These are phyloP conservation scores for Anas bernieri DNA, from an alignment of 2,797 vertebrate genomes.

Conservation along the genomic window DNA sequence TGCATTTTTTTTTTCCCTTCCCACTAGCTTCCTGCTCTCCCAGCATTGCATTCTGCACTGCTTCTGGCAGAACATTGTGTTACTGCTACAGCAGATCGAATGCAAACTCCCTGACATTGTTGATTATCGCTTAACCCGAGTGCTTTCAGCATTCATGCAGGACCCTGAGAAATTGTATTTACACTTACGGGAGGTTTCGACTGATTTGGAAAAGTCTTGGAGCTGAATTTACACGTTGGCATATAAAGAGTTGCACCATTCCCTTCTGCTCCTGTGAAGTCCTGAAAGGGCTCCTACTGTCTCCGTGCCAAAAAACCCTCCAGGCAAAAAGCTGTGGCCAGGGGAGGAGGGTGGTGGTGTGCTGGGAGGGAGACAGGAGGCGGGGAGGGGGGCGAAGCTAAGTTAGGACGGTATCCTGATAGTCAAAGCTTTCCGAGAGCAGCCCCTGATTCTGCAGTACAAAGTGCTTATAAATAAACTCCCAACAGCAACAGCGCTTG, in stretches of 20 bases:
- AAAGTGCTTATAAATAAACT: constrained; percentile 38
- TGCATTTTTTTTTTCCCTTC: not conserved
- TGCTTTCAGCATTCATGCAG: not conserved
- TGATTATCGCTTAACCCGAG: not conserved
- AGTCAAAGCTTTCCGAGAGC: not conserved
- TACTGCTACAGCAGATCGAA: constrained; percentile 19
- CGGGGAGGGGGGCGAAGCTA: not conserved
- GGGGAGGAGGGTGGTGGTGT: not conserved
- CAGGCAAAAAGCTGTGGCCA: not conserved
- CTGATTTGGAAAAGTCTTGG: not conserved
- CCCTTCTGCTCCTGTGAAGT: not conserved
- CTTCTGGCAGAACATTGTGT: constrained; percentile 63
- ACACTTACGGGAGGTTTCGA: not conserved
- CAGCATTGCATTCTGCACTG: not conserved
- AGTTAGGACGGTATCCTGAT: not conserved
- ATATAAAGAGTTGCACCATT: not conserved
- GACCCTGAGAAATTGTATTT: not conserved
- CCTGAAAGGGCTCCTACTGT: not conserved
- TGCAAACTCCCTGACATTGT: not conserved
- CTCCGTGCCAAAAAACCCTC: not conserved
- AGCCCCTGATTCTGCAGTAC: not conserved
- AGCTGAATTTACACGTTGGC: not conserved
- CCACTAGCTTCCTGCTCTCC: not conserved
- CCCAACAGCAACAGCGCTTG: not conserved
- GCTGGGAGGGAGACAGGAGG: not conserved